Percentiles rank a stretch among this genome's conserved stretches.
These are phyloP conservation scores for Oxyteleia sp. DNA, from an alignment of 2,888 invertebrate species.

Conservation along the genomic window DNA sequence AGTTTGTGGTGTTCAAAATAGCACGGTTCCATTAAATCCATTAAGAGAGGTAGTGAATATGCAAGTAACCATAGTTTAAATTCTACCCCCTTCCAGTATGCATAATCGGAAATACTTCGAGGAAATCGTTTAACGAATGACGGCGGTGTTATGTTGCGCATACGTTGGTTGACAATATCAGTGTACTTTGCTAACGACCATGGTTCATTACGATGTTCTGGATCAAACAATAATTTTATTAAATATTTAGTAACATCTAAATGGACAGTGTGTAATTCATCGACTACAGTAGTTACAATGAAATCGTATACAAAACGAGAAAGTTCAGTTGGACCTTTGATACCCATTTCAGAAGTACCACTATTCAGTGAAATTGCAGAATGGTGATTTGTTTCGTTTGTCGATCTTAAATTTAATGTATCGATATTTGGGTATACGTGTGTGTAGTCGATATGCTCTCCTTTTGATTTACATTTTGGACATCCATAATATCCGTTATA, in stretches of 20 bases:
- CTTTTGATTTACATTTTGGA: conserved; percentile 25
- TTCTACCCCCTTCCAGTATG: conserved; percentile 74
- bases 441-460: neutral
- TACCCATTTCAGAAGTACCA: conserved; percentile 20
- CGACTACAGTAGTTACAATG: conserved; percentile 58
- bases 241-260: conserved; percentile 62
- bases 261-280: conserved; percentile 72
- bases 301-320: conserved; percentile 53
- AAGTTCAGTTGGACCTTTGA: conserved; percentile 67
- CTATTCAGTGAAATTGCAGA: conserved; percentile 6
- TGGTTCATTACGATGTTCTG: neutral
- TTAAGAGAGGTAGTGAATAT: conserved; percentile 72
- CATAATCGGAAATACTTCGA: conserved; percentile 56
- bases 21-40: conserved; percentile 61
- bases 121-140: conserved; percentile 64
- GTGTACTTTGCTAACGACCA: conserved; percentile 13
- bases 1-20: conserved; percentile 72
- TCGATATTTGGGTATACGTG: conserved; percentile 26
- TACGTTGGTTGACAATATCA: conserved; percentile 50
- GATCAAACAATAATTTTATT: conserved; percentile 61
- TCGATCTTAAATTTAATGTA: conserved; percentile 36
- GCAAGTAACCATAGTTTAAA: conserved; percentile 67
- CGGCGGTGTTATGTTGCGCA: conserved; percentile 65
- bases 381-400: conserved; percentile 11
- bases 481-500: conserved; percentile 46